These are phyloP conservation scores for Pedetes capensis DNA, from an alignment of 2,113 vertebrate species.

Conservation along the genomic window DNA sequence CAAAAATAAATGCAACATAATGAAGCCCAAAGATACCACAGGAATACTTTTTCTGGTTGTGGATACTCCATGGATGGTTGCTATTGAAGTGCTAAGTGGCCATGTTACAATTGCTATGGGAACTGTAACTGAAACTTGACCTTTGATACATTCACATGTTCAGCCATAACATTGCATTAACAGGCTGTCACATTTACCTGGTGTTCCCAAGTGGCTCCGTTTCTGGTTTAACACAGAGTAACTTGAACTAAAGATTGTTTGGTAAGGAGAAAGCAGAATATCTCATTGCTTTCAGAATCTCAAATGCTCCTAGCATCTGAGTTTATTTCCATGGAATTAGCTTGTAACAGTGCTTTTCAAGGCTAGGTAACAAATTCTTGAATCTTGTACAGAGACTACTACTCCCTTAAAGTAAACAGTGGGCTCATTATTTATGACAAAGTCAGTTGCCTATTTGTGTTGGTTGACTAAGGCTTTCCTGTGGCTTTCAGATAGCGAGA, in stretches of 20 bases:
- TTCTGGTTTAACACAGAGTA: neutral
- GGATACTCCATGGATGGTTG: neutral
- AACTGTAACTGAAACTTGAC: conserved; percentile 29
- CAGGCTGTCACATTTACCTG: neutral
- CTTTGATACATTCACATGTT: conserved; percentile 19
- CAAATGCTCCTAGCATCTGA: neutral
- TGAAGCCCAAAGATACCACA: neutral
- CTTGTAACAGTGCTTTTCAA: neutral
- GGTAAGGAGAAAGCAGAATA: neutral
- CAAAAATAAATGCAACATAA: neutral
- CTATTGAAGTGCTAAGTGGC: neutral
- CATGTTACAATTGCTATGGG: neutral
- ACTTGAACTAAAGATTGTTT: neutral
- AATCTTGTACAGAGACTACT: neutral
- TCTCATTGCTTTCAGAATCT: neutral
- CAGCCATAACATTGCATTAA: neutral
- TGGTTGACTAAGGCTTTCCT: neutral
- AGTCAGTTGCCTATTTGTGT: neutral
- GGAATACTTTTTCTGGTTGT: neutral
- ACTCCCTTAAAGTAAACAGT: neutral
- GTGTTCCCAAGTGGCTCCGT: neutral
- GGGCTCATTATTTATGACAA: neutral
- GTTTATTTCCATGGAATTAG: neutral
- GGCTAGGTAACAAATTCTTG: neutral
- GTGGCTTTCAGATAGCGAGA: neutral